Percentiles rank a stretch among this genome's conserved stretches.
Conservation (phyloP, 1,140 invertebrate genomes). For the Archivesica marissinica region DNA sequence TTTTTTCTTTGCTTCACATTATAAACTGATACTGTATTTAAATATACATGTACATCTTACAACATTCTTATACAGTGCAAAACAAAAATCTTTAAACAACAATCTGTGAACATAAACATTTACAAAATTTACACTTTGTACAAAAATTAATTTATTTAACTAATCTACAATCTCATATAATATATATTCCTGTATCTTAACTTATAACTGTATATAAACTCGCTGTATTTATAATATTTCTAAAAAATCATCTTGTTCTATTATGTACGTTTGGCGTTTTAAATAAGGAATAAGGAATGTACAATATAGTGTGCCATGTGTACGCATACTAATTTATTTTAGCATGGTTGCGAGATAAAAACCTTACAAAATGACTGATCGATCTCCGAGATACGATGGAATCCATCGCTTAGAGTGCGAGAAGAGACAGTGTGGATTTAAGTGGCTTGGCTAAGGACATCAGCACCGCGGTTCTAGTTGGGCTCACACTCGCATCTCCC, state of each 20-base stretch:
- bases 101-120: slow-evolving; percentile 45
- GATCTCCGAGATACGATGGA: too few relatives aligned
- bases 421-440: too few relatives aligned
- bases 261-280: too few relatives aligned
- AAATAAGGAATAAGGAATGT: too few relatives aligned
- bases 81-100: slow-evolving; percentile 34
- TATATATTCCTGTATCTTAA: neutral
- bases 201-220: neutral
- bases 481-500: too few relatives aligned
- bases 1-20: neutral
- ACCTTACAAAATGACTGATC: too few relatives aligned
- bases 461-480: too few relatives aligned
- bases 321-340: too few relatives aligned
- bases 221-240: neutral
- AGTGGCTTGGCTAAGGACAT: too few relatives aligned
- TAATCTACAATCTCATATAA: slow-evolving; percentile 37
- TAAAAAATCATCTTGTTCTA: neutral
- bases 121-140: slow-evolving; percentile 42
- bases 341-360: too few relatives aligned
- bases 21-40: neutral
- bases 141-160: slow-evolving; percentile 54
- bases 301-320: too few relatives aligned
- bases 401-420: too few relatives aligned
- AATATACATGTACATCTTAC: slow-evolving; percentile 25
- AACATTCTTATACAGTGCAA: slow-evolving; percentile 33